Evolutionary conservation across 2,888 invertebrate genomes (phyloP), one percentile per base, ranked within the genome.

Genomic region (Salpingus planirostris): DNA sequence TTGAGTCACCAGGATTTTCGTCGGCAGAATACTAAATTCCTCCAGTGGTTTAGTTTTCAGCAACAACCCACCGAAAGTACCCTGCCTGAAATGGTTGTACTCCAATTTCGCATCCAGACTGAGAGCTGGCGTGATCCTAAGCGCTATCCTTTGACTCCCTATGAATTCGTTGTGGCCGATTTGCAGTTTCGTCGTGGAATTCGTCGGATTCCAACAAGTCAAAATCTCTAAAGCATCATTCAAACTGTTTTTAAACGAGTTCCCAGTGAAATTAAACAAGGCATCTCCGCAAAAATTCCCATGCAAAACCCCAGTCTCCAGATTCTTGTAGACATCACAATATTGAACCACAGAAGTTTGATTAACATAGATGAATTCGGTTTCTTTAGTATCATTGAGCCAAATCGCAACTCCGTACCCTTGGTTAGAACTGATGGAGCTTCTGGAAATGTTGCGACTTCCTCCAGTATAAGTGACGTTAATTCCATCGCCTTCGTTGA

Each of bases 391-490:
- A 50, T 89, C 80, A 58, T 95, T 95, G 33, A 91, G 65, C 88
- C 93, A 93, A 5, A 92, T 74, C 0, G 92, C 83, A 12, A 92
- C 62, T 2, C 95, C 95, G 51, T 87, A 84, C 5, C 93, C 90
- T 42, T 75, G 73, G 63, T 98, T 98, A 1, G 87, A 84, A 29
- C 82, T 84, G 13, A 98, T 67, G 13, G 78, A 80, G 24, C 89
- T 85, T 47, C 80, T 73, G 7, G 96, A 95, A 38, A 98, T 74
- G 54, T 97, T 93, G 41, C 91, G 74, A 49, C 84, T 85, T 1
- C 98, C 98, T 0, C 98, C 97, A 2, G 88, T 85, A 38, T 90
- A 90, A 0, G 95, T 93, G 7, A 98, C 81, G 60, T 98, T 98
- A 6, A 98, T 73, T 0, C 97, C 98, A 54, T 92, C 92, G 1